Percentiles rank a stretch among this genome's conserved stretches.
phyloP scores from a whole-genome alignment of 2,113 vertebrate genomes.

The Dendrocopos noguchii region DNA sequence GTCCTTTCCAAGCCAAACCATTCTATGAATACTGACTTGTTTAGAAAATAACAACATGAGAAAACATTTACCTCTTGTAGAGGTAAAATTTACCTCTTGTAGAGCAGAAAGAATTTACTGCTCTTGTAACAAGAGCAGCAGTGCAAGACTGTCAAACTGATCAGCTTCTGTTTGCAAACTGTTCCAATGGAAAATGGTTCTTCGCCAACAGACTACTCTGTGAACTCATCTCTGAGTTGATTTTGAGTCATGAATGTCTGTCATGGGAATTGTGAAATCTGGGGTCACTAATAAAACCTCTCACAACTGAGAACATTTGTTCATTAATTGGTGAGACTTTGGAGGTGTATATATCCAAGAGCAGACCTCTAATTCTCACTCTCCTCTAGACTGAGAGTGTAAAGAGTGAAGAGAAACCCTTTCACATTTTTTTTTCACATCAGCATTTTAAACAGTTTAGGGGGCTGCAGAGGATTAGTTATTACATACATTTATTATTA shows the following conservation, averaged over 20 bases:
- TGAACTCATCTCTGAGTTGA: background rate
- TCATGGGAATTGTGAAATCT: background rate
- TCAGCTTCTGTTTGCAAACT: constrained; percentile 13
- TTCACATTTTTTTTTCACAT: background rate
- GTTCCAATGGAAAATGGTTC: constrained; percentile 5
- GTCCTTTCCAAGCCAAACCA: too few species aligned
- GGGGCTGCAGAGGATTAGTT: background rate
- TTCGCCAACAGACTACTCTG: background rate
- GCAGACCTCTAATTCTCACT: background rate
- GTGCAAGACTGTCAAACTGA: background rate
- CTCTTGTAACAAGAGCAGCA: background rate
- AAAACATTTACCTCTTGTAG: background rate
- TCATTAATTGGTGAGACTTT: background rate
- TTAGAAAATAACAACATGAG: background rate
- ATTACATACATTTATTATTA: background rate
- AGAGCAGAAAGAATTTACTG: background rate
- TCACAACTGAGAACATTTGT: background rate
- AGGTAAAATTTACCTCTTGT: background rate
- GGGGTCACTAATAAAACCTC: background rate
- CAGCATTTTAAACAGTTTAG: background rate
- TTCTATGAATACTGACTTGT: background rate
- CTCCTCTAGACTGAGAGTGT: background rate
- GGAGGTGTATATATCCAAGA: background rate
- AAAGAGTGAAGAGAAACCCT: background rate
- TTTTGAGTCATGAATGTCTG: constrained; percentile 25